A percentile compares a stretch with the other conserved stretches of the same genome.
These are phyloP conservation scores for Falco novaeseelandiae DNA, from an alignment of 2,797 vertebrate genomes.

Conservation along the genomic window DNA sequence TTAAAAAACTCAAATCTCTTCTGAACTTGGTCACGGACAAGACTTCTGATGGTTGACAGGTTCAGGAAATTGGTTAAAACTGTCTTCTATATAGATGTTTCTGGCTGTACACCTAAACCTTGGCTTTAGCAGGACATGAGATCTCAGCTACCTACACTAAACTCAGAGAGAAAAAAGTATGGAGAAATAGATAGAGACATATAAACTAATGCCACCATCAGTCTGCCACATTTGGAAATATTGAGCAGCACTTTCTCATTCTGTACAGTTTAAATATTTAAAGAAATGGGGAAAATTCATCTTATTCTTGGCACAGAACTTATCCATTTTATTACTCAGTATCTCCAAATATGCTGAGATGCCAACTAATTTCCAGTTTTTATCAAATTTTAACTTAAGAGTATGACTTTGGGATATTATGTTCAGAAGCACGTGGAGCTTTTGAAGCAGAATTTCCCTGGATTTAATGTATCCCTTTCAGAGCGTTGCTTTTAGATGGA, in stretches of 20 bases:
- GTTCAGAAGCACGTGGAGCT: background rate
- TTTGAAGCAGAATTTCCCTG: constrained; percentile 60
- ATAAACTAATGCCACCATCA: background rate
- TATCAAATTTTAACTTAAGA: constrained; percentile 60
- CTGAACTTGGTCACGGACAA: background rate
- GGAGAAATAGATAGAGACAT: background rate
- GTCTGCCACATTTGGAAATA: background rate
- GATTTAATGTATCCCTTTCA: constrained; percentile 53
- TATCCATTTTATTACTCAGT: constrained; percentile 26
- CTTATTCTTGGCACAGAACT: constrained; percentile 19
- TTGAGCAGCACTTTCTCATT: background rate
- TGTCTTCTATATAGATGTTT: background rate
- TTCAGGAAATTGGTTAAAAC: background rate
- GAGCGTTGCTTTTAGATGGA: constrained; percentile 55
- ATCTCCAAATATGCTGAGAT: constrained; percentile 25
- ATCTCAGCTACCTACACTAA: background rate
- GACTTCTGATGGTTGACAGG: background rate
- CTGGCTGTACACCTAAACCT: background rate
- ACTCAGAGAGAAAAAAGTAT: background rate
- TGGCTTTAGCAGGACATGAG: background rate
- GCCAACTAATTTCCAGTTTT: constrained; percentile 65
- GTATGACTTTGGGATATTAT: constrained; percentile 51
- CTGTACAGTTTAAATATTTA: constrained; percentile 11
- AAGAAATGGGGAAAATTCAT: constrained; percentile 10
- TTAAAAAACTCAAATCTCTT: background rate